Percentiles rank a stretch among this genome's conserved stretches.
These are phyloP conservation scores for Athripsodes cinereus DNA, from an alignment of 2,888 invertebrate species.

Conservation along the genomic window DNA sequence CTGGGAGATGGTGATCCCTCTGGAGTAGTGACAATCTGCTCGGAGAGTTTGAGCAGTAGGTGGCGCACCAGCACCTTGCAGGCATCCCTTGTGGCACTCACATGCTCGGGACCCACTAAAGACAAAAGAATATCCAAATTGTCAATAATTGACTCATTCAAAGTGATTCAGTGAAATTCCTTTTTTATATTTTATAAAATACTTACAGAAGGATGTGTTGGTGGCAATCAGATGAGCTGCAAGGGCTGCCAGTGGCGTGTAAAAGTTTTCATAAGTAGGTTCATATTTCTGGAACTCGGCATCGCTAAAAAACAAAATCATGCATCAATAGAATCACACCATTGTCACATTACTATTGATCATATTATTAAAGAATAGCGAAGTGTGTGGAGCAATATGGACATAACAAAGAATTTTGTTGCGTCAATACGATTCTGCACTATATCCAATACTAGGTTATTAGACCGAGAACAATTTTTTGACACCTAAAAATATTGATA, in stretches of 20 bases:
- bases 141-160: too few species aligned
- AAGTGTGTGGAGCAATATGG: too few species aligned
- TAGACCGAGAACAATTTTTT: too few species aligned
- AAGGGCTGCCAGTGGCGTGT: conserved; percentile 79
- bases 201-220: conserved; percentile 68
- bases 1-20: conserved; percentile 43
- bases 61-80: conserved; percentile 44
- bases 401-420: too few species aligned
- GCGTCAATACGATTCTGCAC: too few species aligned
- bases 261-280: conserved; percentile 78
- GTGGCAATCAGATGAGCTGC: conserved; percentile 80
- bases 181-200: too few species aligned
- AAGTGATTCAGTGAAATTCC: too few species aligned
- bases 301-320: conserved; percentile 61
- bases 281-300: conserved; percentile 79
- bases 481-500: too few species aligned
- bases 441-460: too few species aligned
- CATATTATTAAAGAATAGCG: too few species aligned
- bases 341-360: too few species aligned
- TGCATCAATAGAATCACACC: too few species aligned
- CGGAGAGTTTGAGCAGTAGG: conserved; percentile 46
- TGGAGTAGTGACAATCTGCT: conserved; percentile 40
- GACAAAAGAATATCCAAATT: conserved; percentile 42
- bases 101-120: conserved; percentile 67
- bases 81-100: conserved; percentile 56